Conservation (phyloP, 2,888 invertebrate genomes). For the Hymenopus coronatus region DNA sequence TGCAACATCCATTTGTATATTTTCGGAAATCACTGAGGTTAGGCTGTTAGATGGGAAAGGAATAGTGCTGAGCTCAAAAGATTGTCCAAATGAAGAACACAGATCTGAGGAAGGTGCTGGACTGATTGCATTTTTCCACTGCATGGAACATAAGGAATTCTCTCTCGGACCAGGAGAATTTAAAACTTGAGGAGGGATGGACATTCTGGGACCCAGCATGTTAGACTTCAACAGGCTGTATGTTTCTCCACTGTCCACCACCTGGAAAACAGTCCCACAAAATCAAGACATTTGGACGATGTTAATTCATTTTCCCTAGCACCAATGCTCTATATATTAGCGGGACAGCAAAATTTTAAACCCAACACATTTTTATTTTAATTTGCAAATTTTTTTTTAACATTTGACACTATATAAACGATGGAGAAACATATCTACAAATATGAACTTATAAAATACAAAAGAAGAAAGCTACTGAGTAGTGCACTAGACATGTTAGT, state of each 20-base stretch:
- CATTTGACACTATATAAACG: neutral
- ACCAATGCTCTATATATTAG: neutral
- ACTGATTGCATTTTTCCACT: neutral
- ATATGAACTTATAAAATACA: too few relatives aligned
- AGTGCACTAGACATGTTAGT: too few relatives aligned
- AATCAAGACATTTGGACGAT: conserved; percentile 44
- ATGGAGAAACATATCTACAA: neutral
- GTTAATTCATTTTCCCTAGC: neutral
- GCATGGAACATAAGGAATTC: neutral
- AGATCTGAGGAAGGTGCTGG: neutral
- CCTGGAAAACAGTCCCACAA: conserved; percentile 59
- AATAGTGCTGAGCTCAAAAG: neutral
- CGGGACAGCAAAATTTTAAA: neutral
- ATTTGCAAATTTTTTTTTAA: neutral
- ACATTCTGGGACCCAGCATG: conserved; percentile 15
- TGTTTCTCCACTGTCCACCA: conserved; percentile 66
- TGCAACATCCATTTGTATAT: neutral
- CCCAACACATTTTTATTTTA: neutral
- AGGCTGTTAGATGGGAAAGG: neutral
- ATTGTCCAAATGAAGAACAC: neutral
- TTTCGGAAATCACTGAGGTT: neutral
- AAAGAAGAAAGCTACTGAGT: too few relatives aligned
- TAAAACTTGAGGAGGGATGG: neutral
- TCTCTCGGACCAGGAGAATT: neutral
- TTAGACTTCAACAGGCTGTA: conserved; percentile 53